phyloP scores from a whole-genome alignment of 1,140 invertebrate genomes.

The Drosophila nebulosa region DNA sequence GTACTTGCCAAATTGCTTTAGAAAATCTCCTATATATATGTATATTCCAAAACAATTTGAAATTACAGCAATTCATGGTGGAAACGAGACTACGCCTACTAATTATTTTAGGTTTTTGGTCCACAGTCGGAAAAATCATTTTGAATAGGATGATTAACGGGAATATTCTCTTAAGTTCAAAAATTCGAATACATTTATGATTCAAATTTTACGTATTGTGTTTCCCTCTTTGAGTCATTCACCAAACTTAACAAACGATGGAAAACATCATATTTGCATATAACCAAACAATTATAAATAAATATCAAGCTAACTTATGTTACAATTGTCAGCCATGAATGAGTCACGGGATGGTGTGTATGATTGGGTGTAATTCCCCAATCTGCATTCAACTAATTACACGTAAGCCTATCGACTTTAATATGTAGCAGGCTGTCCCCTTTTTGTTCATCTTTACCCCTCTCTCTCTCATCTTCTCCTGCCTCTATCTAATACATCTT shows the following conservation, averaged over 20 bases:
- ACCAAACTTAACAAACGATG: not conserved
- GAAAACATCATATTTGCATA: not conserved
- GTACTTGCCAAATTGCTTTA: too few relatives aligned
- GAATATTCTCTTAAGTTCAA: not conserved
- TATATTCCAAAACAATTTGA: too few relatives aligned
- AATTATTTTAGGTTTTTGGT: too few relatives aligned
- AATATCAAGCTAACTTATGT: not conserved
- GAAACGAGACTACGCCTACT: too few relatives aligned
- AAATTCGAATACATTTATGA: not conserved
- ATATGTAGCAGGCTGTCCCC: not conserved
- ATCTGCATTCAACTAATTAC: not conserved
- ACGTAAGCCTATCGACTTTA: not conserved
- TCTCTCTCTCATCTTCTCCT: not conserved
- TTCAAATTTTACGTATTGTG: too few relatives aligned
- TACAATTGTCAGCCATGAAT: not conserved
- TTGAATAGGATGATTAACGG: not conserved
- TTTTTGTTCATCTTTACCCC: not conserved
- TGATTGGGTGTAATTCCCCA: not conserved
- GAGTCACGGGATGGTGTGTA: not conserved
- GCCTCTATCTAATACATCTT: not conserved
- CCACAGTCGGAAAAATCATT: too few relatives aligned
- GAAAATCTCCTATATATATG: too few relatives aligned
- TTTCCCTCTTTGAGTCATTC: too few relatives aligned
- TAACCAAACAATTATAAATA: not conserved
- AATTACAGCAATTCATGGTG: too few relatives aligned